Evolutionary conservation across 2,888 invertebrate genomes (phyloP), one percentile per base, ranked within the genome.

Genomic region (Halictus ligatus): DNA sequence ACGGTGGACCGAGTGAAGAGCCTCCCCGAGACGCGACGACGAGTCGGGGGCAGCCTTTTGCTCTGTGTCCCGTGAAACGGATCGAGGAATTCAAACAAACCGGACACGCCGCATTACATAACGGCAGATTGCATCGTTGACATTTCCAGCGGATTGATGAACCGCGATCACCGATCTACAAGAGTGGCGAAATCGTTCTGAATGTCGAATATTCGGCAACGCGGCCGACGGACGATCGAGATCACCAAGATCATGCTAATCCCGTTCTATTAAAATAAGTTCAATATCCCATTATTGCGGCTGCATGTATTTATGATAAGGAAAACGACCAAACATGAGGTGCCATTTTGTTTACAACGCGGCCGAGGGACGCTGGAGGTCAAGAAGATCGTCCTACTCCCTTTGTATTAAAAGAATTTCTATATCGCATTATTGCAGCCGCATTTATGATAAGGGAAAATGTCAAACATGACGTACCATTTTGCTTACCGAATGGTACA

Each of bases 1-100:
- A 92, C 85, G 85, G 89, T 84, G 89, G 85, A 88, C 84, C 86
- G 78, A 75, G 40, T 83, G 80, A 83, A 83, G 83, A 75, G 67
- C 35, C 72, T 81, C 72, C 74, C 58, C 73, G 76, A 58, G 29
- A 54, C 67, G 67, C 35, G 67, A 69, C 89, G 82, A 89, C 81
- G 78, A 89, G 78, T 84, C 81, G 84, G 85, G 84, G 72, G 83
- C 87, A 86, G 64, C 72, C 75, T 78, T 89, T 79, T 18, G 50
- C 50, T 78, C 54, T 71, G 43, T 35, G 43, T 35, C 58, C 13
- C 35, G 58, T 35, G 69, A 69, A 71, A 60, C 74, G 43, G 15
- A 69, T 50, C 58, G 12, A 18, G 76, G 48, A 40, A 78, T 69
- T 67, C 40, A 50, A 54, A 78, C 69, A 71, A 54, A 69, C 18